Base-by-base conservation (phyloP, 2,797 vertebrate species). In the Mormyrops attenuatus region DNA sequence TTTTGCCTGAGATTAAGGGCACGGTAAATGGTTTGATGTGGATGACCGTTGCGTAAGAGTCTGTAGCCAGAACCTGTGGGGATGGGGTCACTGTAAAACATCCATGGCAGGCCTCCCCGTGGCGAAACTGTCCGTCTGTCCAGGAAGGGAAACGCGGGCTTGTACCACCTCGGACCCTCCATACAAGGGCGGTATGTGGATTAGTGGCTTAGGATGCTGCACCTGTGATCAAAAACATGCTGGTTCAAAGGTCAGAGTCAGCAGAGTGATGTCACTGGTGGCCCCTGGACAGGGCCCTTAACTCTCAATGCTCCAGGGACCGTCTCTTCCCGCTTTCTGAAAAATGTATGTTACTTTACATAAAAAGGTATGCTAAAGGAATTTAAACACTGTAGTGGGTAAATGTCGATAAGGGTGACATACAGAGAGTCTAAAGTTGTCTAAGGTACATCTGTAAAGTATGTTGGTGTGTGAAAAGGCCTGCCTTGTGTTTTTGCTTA, bases 1-100 rank as follows among this genome's bases (percentile, higher is more conserved):
- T 30, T 47, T 86, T 86, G 90, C 69, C 90, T 86, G 34, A 90
- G 57, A 90, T 92, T 89, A 52, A 91, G 89, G 88, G 88, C 30
- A 90, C 88, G 91, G 90, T 92, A 90, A 87, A 88, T 90, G 80
- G 53, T 73, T 13, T 57, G 69, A 90, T 4, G 49, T 17, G 15
- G 6, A 82, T 20, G 20, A 82, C 41, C 13, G 0, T 20, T 11
- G 15, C 5, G 15, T 4, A 26, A 26, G 8, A 69, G 63, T 9
- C n/a, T 30, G 26, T 22, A 22, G 26, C 11, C 11, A 34, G 63
- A 26, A 8, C 22, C 66, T 5, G 66, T 34, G 22, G 66, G 11
- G 66, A 13, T 34, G 9, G 11, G 11, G 26, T 30, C 66, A 30
- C 3, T 26, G 13, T 30, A 11, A 69, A 30, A 15, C 11, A 8